These are phyloP conservation scores for Palloptera scutellata DNA, from an alignment of 2,888 invertebrate genomes.

Conservation along the genomic window DNA sequence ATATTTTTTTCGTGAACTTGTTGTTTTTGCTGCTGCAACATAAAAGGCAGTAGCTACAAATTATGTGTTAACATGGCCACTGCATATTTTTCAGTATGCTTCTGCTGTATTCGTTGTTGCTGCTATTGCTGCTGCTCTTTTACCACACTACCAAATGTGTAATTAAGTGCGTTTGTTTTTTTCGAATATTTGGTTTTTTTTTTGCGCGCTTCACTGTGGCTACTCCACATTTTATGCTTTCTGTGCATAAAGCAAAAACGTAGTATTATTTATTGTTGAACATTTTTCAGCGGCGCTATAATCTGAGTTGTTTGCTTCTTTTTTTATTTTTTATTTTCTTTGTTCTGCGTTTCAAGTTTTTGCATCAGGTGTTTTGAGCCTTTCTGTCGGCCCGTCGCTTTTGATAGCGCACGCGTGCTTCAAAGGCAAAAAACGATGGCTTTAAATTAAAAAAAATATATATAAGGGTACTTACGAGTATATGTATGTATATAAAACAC, in stretches of 20 bases:
- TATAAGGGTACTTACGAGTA: no score
- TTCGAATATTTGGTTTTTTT: neutral
- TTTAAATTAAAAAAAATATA: constrained; percentile 3
- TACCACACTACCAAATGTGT: neutral
- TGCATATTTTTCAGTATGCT: constrained; percentile 11
- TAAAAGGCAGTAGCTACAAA: constrained; percentile 30
- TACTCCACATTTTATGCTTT: constrained; percentile 1
- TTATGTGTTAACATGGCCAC: constrained; percentile 39
- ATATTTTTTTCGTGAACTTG: constrained; percentile 16
- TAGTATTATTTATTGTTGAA: neutral
- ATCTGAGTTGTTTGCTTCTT: neutral
- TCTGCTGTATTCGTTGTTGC: neutral
- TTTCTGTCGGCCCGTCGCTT: neutral
- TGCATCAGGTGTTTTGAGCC: constrained; percentile 6
- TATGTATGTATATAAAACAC: no score
- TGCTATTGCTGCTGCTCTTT: no score
- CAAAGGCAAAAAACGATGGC: neutral
- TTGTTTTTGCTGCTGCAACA: neutral
- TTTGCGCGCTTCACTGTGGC: no score
- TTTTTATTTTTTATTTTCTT: neutral
- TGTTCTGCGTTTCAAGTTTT: neutral
- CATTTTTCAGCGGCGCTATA: neutral
- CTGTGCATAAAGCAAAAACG: neutral
- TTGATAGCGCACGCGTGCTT: constrained; percentile 11
- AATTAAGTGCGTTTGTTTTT: neutral